Percentiles rank a stretch among this genome's conserved stretches.
Conservation (phyloP, 2,797 vertebrate genomes). For the Aulostomus chinensis region DNA sequence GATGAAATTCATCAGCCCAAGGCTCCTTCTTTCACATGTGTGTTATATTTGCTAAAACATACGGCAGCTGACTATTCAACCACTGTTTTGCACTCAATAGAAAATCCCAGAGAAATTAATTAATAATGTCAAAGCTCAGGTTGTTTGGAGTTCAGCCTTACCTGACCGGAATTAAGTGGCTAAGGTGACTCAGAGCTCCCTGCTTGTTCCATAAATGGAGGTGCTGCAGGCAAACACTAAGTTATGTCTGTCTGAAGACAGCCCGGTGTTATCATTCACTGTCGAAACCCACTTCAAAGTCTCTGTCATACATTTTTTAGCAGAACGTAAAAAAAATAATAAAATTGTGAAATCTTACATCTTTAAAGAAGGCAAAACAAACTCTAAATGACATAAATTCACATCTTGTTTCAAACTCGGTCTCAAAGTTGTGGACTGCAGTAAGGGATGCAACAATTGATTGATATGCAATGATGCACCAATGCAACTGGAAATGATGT, state of each 20-base stretch:
- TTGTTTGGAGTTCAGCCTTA: slow-evolving; percentile 61
- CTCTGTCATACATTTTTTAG: too few relatives aligned
- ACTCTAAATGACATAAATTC: too few relatives aligned
- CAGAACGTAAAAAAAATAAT: too few relatives aligned
- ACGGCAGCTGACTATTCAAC: slow-evolving; percentile 21
- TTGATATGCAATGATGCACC: too few relatives aligned
- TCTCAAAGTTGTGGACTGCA: too few relatives aligned
- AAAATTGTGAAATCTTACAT: too few relatives aligned
- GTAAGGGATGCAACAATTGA: too few relatives aligned
- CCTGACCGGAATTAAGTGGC: slow-evolving; percentile 69
- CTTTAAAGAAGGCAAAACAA: too few relatives aligned
- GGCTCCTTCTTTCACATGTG: slow-evolving; percentile 30
- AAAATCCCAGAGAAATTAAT: slow-evolving; percentile 75
- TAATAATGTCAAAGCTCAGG: slow-evolving; percentile 67
- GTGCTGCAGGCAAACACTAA: slow-evolving; percentile 32
- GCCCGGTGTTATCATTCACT: neutral
- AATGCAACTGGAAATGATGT: too few relatives aligned
- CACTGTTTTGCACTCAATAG: slow-evolving; percentile 53
- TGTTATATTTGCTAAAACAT: slow-evolving; percentile 38
- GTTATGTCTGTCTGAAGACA: slow-evolving; percentile 3
- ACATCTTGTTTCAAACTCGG: too few relatives aligned
- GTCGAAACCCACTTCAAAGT: too few relatives aligned
- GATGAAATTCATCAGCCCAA: too few relatives aligned
- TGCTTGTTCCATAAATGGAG: slow-evolving; percentile 26
- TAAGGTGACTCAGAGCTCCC: slow-evolving; percentile 40